phyloP scores from a whole-genome alignment of 2,888 invertebrate genomes.

The Luperina nickerlii region DNA sequence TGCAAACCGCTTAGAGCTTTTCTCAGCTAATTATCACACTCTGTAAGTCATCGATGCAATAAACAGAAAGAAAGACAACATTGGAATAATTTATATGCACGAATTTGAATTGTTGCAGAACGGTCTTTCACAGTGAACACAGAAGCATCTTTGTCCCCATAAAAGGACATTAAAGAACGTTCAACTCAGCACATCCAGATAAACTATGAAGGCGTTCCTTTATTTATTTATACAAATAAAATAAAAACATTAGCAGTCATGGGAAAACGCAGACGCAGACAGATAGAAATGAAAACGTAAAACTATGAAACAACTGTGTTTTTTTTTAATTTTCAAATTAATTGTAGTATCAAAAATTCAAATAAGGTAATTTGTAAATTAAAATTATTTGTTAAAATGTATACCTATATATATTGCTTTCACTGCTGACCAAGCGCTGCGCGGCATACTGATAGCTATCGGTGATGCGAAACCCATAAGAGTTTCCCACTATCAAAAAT shows the following conservation, averaged over 20 bases:
- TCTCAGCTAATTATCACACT: not conserved
- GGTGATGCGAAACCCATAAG: not conserved
- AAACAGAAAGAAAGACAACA: not conserved
- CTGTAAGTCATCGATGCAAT: not conserved
- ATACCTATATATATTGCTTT: too few species aligned
- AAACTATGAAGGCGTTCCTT: not conserved
- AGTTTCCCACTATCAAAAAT: not conserved
- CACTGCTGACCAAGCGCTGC: not conserved
- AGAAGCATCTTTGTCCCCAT: not conserved
- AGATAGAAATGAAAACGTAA: not conserved
- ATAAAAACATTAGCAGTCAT: not conserved
- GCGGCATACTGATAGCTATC: not conserved
- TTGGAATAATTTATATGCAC: not conserved
- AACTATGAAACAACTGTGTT: not conserved
- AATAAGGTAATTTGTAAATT: not conserved
- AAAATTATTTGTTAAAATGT: not conserved
- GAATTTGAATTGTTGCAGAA: not conserved
- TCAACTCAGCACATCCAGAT: not conserved
- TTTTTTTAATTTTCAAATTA: not conserved
- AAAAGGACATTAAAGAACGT: not conserved
- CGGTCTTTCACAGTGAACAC: not conserved
- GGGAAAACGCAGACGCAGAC: too few species aligned
- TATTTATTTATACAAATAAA: not conserved
- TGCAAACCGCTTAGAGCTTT: not conserved
- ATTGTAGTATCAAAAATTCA: not conserved